Base-by-base conservation (phyloP, 1,140 invertebrate genomes). In the Trinorchestia longiramus region DNA sequence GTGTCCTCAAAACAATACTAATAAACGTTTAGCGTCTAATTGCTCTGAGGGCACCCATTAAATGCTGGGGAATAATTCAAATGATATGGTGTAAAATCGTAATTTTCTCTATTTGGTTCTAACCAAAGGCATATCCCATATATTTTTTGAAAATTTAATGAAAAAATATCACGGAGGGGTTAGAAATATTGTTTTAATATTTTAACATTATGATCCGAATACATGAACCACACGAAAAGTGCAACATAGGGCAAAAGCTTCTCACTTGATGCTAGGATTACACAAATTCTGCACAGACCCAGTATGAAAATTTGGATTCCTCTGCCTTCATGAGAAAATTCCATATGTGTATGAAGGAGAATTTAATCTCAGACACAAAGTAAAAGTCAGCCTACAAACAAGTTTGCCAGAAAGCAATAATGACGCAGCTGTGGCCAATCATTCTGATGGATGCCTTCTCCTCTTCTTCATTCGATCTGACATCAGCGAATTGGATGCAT, bases 401-500 rank as follows among this genome's bases (percentile, higher is more conserved):
- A 28, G 62, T 28, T 36, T 3, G 62, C 15, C 62, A 77, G 36
- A 90, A 90, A 90, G 88, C 88, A 90, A 90, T 90, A 90, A 90
- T 90, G 43, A 90, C 41, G 88, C 88, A 90, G 88, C 43, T 90
- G 88, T 36, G 43, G 43, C 88, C 88, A 90, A 90, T 90, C 88
- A 90, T 90, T 43, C 88, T 90, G 88, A 90, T 90, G 88, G 88
- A 41, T 42, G 88, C 88, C 23, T 90, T 90, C 88, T 42, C 41
- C 43, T 90, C 36, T 90, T 41, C 23, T 90, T 43, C 41, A 41
- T 90, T 19, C 28, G 43, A 17, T 41, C n/a, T 41, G 88, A 43
- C 88, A 90, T 90, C 88, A 90, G 88, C 23, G 88, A 90, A 90
- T 90, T 90, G 88, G 88, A 77, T 77, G 28, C 62, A 77, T 77